Percentiles rank a stretch among this genome's conserved stretches.
Conservation (phyloP, 2,888 invertebrate species). For the Lithosia quadra region DNA sequence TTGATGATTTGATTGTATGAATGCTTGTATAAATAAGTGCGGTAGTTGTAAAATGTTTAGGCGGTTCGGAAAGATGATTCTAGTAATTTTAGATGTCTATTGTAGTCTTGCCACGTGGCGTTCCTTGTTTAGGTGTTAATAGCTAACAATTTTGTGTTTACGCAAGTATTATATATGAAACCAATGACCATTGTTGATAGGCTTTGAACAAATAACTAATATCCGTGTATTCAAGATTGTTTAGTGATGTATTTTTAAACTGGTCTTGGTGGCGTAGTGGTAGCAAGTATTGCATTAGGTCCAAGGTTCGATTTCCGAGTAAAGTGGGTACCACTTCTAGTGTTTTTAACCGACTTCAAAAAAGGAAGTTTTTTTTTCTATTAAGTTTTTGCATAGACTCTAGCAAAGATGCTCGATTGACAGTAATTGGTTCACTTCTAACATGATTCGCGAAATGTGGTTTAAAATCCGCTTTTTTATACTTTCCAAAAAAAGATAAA, state of each 20-base stretch:
- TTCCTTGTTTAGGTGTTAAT: conserved; percentile 67
- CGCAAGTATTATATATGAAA: conserved; percentile 30
- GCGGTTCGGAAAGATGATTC: conserved; percentile 60
- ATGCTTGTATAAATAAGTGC: conserved; percentile 54
- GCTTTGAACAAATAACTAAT: conserved; percentile 21
- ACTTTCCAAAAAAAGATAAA: neutral
- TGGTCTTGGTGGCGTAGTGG: neutral
- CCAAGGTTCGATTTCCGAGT: neutral
- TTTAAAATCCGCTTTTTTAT: no score
- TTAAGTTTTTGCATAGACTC: no score
- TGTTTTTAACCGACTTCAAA: no score
- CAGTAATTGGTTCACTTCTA: no score
- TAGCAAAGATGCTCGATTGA: no score
- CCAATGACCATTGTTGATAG: conserved; percentile 12
- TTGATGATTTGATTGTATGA: conserved; percentile 58
- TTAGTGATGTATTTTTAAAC: neutral
- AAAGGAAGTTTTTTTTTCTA: no score
- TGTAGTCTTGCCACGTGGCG: conserved; percentile 66
- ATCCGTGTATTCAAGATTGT: neutral
- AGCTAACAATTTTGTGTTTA: conserved; percentile 53
- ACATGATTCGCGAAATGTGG: no score
- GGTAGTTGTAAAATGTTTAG: conserved; percentile 65
- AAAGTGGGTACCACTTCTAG: no score
- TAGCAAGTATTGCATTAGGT: neutral
- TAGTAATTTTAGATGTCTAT: conserved; percentile 67